Evolutionary conservation across 2,113 vertebrate genomes (phyloP).

Genomic region (Coreoperca whiteheadi): DNA sequence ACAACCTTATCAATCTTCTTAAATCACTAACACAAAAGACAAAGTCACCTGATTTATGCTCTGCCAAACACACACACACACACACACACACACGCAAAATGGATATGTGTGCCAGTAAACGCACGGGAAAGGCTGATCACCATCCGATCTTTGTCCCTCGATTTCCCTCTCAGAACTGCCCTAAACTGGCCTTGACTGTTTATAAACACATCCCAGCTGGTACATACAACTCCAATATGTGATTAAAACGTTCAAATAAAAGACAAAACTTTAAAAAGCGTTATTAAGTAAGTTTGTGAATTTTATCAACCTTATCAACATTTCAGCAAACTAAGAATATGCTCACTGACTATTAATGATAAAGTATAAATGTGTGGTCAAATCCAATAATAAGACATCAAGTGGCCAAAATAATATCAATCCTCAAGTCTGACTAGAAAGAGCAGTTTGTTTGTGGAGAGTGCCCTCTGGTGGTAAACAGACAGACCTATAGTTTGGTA

Average conservation of each 20-base stretch:
- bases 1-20: constrained; percentile 27
- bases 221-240: background rate
- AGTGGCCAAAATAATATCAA: background rate
- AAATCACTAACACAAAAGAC: constrained; percentile 18
- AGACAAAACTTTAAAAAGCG: background rate
- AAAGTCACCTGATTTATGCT: constrained; percentile 17
- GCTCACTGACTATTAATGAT: background rate
- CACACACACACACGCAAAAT: background rate
- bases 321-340: background rate
- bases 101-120: constrained; percentile 28
- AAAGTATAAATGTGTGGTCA: background rate
- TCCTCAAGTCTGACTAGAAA: rapidly evolving
- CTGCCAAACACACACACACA: constrained; percentile 15
- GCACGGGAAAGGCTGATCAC: constrained; percentile 49
- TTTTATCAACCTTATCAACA: background rate
- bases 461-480: constrained; percentile 66
- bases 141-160: constrained; percentile 60
- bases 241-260: background rate
- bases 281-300: background rate
- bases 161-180: constrained; percentile 38
- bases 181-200: constrained; percentile 26
- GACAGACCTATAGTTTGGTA: constrained; percentile 5
- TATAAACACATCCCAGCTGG: background rate
- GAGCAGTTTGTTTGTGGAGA: constrained; percentile 56
- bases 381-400: background rate